Percentiles rank a stretch among this genome's conserved stretches.
Evolutionary conservation across 2,113 vertebrate species (phyloP).

Genomic region (Ciconia boyciana): DNA sequence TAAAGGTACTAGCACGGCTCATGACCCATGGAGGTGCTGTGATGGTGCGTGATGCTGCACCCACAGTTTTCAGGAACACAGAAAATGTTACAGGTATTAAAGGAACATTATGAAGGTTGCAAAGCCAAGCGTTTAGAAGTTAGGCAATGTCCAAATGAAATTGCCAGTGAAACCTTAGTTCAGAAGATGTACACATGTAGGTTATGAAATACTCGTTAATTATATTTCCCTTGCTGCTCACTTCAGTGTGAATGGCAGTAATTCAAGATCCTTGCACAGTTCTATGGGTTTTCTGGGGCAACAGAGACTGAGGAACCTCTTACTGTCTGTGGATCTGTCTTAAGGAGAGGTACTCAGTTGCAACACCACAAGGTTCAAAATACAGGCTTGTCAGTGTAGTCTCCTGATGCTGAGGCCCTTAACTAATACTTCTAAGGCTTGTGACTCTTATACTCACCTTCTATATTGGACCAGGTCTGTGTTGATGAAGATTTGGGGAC

Average conservation of each 20-base stretch:
- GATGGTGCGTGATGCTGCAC: not conserved
- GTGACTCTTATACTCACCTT: not conserved
- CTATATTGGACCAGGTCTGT: not conserved
- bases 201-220: not conserved
- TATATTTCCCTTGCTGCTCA: not conserved
- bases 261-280: not conserved
- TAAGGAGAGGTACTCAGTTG: not conserved
- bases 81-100: not conserved
- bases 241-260: not conserved
- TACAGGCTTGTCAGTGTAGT: not conserved
- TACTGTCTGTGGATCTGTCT: not conserved
- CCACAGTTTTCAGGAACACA: not conserved
- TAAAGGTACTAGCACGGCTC: not conserved
- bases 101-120: not conserved
- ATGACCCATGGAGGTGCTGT: not conserved
- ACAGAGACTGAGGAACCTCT: not conserved
- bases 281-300: not conserved
- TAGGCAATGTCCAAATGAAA: not conserved
- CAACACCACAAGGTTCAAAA: not conserved
- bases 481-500: not conserved
- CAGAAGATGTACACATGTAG: not conserved
- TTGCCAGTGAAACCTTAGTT: not conserved
- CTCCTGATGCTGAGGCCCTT: not conserved
- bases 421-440: not conserved
- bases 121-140: not conserved